phyloP scores from a whole-genome alignment of 2,113 vertebrate species.

The Sturnira hondurensis region DNA sequence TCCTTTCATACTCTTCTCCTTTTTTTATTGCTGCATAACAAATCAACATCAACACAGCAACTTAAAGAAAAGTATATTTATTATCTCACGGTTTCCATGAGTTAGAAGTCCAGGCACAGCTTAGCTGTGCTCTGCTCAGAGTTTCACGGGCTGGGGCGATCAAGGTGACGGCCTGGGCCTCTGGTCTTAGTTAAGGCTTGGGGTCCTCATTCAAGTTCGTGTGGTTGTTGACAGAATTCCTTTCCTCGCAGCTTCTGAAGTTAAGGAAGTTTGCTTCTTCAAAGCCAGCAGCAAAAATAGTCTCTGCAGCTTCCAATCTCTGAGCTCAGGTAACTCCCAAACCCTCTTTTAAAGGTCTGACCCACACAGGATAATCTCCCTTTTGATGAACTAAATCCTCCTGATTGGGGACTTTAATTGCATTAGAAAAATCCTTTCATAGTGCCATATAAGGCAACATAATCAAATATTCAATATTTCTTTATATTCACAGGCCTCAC shows the following conservation, averaged over 20 bases:
- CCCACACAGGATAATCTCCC: not conserved
- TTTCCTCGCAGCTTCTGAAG: not conserved
- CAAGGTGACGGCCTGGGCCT: not conserved
- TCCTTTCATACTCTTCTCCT: not conserved
- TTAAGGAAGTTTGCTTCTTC: not conserved
- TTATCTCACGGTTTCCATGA: not conserved
- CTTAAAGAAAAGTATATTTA: not conserved
- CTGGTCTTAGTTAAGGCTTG: not conserved
- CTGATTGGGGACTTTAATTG: not conserved
- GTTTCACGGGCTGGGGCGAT: not conserved
- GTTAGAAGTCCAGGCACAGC: not conserved
- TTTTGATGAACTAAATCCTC: not conserved
- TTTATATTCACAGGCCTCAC: not conserved
- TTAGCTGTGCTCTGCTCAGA: not conserved
- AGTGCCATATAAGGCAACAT: not conserved
- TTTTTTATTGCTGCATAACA: not conserved
- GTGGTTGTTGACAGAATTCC: not conserved
- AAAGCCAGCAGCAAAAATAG: not conserved
- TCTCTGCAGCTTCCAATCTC: not conserved
- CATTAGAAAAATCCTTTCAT: not conserved
- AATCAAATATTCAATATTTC: not conserved
- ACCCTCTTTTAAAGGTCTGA: not conserved
- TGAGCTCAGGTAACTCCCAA: not conserved
- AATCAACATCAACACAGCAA: not conserved
- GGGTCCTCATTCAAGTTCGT: not conserved